A percentile compares a stretch with the other conserved stretches of the same genome.
These are phyloP conservation scores for Papilio polyxenes DNA, from an alignment of 1,140 invertebrate species.

Conservation along the genomic window DNA sequence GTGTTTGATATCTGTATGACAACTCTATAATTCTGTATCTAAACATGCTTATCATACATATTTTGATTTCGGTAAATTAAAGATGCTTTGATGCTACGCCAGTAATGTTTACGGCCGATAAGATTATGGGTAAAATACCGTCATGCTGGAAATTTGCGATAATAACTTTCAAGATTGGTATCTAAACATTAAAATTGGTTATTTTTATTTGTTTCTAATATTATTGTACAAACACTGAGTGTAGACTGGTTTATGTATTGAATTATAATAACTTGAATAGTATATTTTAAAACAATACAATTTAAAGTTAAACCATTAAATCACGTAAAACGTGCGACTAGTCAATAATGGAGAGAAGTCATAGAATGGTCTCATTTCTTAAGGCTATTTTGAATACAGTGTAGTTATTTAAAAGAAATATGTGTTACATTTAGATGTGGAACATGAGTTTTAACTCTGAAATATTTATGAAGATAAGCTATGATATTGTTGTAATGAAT, in stretches of 20 bases:
- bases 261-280: not conserved
- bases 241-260: not conserved
- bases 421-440: no score
- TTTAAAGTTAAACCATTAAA: not conserved
- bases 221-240: not conserved
- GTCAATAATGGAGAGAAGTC: not conserved
- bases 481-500: no score
- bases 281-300: not conserved
- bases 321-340: not conserved
- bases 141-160: not conserved
- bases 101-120: not conserved
- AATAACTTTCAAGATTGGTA: not conserved
- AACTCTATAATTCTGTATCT: not conserved
- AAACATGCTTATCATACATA: no score
- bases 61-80: not conserved
- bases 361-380: not conserved
- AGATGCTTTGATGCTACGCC: not conserved
- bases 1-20: not conserved
- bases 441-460: no score
- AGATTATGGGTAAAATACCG: conserved; percentile 17
- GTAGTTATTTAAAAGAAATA: not conserved
- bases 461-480: no score
- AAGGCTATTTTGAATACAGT: not conserved
- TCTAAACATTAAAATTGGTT: not conserved
- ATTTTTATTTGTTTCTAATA: not conserved